Percentiles rank a stretch among this genome's conserved stretches.
Conservation (phyloP, 2,888 invertebrate species). For the Dolichomitus sp. region DNA sequence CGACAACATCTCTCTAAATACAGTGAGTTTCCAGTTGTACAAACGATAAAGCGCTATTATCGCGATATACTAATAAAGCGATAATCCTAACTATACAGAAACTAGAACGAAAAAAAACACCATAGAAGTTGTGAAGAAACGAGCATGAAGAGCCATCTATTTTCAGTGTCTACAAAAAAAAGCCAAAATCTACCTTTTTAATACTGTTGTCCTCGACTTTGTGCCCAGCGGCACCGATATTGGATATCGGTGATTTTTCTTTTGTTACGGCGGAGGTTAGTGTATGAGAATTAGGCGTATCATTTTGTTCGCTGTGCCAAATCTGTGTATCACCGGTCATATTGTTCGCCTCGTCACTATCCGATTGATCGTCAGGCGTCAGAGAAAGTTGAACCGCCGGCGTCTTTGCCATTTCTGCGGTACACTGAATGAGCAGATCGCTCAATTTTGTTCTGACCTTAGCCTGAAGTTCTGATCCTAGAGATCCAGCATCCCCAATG, state of each 20-base stretch:
- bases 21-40: conserved; percentile 13
- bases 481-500: conserved; percentile 80
- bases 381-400: conserved; percentile 79
- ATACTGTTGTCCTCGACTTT: conserved; percentile 82
- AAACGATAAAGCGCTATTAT: conserved; percentile 42
- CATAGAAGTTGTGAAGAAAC: conserved; percentile 41
- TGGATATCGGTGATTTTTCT: conserved; percentile 81
- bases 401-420: conserved; percentile 80
- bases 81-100: conserved; percentile 37
- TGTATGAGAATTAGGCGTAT: conserved; percentile 79
- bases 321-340: conserved; percentile 78
- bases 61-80: neutral
- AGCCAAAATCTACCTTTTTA: conserved; percentile 80
- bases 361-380: conserved; percentile 83
- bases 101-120: conserved; percentile 54
- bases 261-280: conserved; percentile 80
- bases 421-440: conserved; percentile 80
- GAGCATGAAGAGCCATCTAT: conserved; percentile 38
- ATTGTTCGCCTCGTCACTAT: conserved; percentile 82
- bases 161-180: conserved; percentile 37
- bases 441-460: conserved; percentile 81
- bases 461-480: conserved; percentile 82
- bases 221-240: conserved; percentile 77
- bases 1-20: conserved; percentile 36
- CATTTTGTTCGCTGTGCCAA: conserved; percentile 80